These are phyloP conservation scores for Toxotes jaculatrix DNA, from an alignment of 2,113 vertebrate species.

Conservation along the genomic window DNA sequence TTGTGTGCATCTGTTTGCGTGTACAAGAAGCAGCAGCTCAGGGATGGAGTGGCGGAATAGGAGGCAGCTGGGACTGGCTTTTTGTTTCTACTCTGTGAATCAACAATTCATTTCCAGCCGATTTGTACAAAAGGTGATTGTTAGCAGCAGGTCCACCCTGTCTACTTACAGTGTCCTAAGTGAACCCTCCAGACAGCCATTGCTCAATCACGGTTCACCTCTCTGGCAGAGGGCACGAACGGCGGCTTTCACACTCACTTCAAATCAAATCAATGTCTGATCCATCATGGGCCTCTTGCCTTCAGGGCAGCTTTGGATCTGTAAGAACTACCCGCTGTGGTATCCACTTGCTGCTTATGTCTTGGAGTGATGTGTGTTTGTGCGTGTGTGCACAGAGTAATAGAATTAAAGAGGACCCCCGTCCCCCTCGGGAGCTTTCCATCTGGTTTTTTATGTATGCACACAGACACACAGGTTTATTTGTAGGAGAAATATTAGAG, in stretches of 20 bases:
- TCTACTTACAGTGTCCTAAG: conserved; percentile 77
- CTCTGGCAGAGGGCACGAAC: conserved; percentile 74
- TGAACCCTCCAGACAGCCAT: conserved; percentile 79
- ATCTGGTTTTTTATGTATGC: conserved; percentile 78
- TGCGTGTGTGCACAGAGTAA: conserved; percentile 62
- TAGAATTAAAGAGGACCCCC: conserved; percentile 77
- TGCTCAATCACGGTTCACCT: conserved; percentile 78
- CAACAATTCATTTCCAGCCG: conserved; percentile 72
- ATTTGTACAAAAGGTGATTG: conserved; percentile 77
- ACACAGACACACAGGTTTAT: neutral
- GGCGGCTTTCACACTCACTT: conserved; percentile 79
- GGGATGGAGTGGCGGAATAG: neutral
- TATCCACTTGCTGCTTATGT: conserved; percentile 63
- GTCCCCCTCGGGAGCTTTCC: conserved; percentile 76
- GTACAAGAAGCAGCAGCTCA: conserved; percentile 17
- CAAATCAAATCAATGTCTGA: conserved; percentile 86
- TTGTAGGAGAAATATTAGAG: neutral
- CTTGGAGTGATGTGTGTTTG: conserved; percentile 47
- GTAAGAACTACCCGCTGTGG: conserved; percentile 64
- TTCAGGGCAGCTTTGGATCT: conserved; percentile 70
- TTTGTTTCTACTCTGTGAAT: conserved; percentile 58
- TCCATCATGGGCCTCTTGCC: conserved; percentile 82
- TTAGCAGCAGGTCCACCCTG: conserved; percentile 69
- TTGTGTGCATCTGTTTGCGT: neutral
- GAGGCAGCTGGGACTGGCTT: conserved; percentile 52